Evolutionary conservation across 1,140 invertebrate species (phyloP).

Genomic region (Pentalonia nigronervosa): DNA sequence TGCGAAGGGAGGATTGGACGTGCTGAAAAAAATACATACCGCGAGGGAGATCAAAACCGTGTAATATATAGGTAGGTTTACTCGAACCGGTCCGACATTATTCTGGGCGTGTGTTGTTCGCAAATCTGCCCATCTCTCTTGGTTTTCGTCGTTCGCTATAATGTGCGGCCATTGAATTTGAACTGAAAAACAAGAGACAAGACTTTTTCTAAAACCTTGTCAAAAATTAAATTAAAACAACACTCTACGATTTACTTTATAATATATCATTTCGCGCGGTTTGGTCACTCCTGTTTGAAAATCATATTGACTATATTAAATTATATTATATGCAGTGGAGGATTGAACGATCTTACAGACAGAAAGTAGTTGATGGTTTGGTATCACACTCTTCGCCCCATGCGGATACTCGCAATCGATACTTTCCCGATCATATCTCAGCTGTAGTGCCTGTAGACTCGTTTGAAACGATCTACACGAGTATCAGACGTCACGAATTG

Average conservation of each 20-base stretch:
- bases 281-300: background rate
- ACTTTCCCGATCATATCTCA: background rate
- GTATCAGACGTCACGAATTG: background rate
- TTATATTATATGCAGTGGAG: background rate
- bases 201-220: background rate
- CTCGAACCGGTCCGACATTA: conserved; percentile 3
- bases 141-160: background rate
- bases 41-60: background rate
- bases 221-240: background rate
- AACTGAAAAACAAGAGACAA: background rate
- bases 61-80: background rate
- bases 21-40: background rate
- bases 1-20: background rate
- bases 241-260: background rate
- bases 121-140: background rate
- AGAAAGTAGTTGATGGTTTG: background rate
- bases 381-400: background rate
- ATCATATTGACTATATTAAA: background rate
- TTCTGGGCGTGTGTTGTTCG: conserved; percentile 6
- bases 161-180: background rate
- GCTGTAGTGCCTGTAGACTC: background rate
- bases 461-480: background rate
- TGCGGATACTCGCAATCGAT: background rate
- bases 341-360: background rate
- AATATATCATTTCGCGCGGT: background rate